A percentile compares a stretch with the other conserved stretches of the same genome.
These are phyloP conservation scores for Rhagologus leucostigma DNA, from an alignment of 2,113 vertebrate genomes.

Conservation along the genomic window DNA sequence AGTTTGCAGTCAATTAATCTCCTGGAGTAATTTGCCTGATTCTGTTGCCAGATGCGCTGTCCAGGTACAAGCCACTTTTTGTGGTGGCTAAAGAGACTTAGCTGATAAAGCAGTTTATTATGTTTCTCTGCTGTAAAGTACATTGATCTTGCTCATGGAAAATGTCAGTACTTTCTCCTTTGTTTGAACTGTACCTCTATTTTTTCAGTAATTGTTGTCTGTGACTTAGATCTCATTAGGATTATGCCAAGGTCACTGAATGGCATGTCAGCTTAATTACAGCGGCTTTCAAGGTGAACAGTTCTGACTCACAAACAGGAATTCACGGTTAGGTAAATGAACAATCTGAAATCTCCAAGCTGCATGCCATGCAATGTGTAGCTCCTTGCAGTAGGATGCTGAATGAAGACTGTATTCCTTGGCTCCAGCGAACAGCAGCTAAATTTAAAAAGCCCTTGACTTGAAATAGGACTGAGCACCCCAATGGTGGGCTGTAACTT, in stretches of 20 bases:
- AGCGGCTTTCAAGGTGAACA: conserved; percentile 23
- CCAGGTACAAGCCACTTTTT: conserved; percentile 46
- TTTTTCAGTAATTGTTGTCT: conserved; percentile 59
- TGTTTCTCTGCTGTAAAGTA: conserved; percentile 6
- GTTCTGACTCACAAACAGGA: conserved; percentile 41
- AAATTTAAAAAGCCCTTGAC: not conserved
- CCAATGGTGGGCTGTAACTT: not conserved
- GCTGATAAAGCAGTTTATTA: conserved; percentile 56
- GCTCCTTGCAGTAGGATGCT: not conserved
- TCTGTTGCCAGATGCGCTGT: not conserved
- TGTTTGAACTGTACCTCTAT: conserved; percentile 39
- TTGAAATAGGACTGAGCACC: not conserved
- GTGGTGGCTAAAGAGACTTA: conserved; percentile 8
- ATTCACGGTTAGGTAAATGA: conserved; percentile 58
- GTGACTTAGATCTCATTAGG: conserved; percentile 68
- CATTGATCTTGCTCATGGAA: conserved; percentile 52
- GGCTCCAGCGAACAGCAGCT: not conserved
- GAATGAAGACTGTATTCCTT: not conserved
- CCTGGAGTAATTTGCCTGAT: conserved; percentile 22
- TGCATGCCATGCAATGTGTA: not conserved
- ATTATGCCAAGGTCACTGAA: conserved; percentile 62
- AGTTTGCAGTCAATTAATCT: conserved; percentile 53
- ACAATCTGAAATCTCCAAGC: conserved; percentile 35
- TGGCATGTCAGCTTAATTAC: conserved; percentile 39
- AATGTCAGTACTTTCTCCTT: conserved; percentile 42